Conservation (phyloP, 1,140 invertebrate genomes). For the Chlorops oryzae region DNA sequence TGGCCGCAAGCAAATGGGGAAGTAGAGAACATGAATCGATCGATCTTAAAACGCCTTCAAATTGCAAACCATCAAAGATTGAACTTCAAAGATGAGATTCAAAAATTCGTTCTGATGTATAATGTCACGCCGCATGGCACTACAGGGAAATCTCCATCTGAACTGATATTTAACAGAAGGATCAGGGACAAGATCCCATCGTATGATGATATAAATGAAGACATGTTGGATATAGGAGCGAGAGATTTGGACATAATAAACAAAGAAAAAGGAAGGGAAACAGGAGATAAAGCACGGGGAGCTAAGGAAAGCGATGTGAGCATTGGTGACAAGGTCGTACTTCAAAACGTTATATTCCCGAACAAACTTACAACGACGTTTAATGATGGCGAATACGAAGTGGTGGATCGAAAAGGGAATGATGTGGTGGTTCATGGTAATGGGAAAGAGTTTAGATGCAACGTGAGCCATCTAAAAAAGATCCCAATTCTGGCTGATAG, state of each 20-base stretch:
- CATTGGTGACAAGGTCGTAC: no score
- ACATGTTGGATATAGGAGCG: background rate
- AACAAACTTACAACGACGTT: no score
- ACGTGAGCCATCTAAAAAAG: no score
- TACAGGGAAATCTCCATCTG: background rate
- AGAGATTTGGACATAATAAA: conserved; percentile 1
- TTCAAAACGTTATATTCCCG: no score
- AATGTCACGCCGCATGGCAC: no score
- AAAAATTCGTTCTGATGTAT: background rate
- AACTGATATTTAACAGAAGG: background rate
- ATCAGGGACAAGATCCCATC: background rate
- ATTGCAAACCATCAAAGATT: background rate
- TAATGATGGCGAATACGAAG: no score
- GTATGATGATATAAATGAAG: background rate
- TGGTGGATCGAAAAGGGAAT: no score
- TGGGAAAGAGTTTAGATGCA: no score
- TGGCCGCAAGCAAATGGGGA: conserved; percentile 11
- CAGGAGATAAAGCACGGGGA: no score
- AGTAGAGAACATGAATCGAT: conserved; percentile 2
- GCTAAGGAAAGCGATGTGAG: no score
- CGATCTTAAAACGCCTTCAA: conserved; percentile 1
- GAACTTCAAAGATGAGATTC: background rate
- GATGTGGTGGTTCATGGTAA: no score
- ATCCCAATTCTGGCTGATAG: no score
- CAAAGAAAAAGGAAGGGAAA: background rate